phyloP scores from a whole-genome alignment of 1,140 invertebrate genomes.

The Agrilus planipennis region DNA sequence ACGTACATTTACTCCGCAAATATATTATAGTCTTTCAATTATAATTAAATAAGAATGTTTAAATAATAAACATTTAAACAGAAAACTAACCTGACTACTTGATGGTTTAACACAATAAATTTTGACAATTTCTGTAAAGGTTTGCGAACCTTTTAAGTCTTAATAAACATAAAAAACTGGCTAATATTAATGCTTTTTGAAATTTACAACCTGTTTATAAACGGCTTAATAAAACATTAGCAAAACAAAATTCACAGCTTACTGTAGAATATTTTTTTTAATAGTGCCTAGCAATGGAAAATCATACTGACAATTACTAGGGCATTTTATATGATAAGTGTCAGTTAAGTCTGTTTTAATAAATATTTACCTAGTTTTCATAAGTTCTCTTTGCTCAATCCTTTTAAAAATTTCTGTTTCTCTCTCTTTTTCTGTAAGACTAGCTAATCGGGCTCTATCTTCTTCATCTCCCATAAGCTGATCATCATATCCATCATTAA shows the following conservation, averaged over 20 bases:
- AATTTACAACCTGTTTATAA: too few relatives aligned
- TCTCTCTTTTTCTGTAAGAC: slow-evolving; percentile 93
- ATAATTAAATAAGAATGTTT: too few relatives aligned
- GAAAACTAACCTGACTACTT: too few relatives aligned
- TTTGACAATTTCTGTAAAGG: too few relatives aligned
- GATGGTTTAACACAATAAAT: too few relatives aligned
- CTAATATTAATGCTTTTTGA: too few relatives aligned
- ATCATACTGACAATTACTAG: background rate
- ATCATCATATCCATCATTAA: slow-evolving; percentile 73
- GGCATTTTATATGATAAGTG: background rate
- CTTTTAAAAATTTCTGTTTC: slow-evolving; percentile 96
- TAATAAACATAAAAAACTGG: too few relatives aligned
- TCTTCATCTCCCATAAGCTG: slow-evolving; percentile 96
- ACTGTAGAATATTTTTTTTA: background rate
- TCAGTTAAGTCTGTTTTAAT: background rate
- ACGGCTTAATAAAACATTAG: background rate
- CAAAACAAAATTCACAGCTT: background rate
- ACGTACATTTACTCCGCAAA: too few relatives aligned
- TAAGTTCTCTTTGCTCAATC: slow-evolving; percentile 83
- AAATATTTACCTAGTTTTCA: slow-evolving; percentile 63
- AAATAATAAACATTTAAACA: too few relatives aligned
- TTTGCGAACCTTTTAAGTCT: too few relatives aligned
- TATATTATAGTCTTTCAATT: too few relatives aligned
- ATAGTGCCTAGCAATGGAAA: background rate
- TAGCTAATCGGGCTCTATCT: slow-evolving; percentile 75